Base-by-base conservation (phyloP, 2,797 vertebrate genomes). In the Leptatherina wallacei region DNA sequence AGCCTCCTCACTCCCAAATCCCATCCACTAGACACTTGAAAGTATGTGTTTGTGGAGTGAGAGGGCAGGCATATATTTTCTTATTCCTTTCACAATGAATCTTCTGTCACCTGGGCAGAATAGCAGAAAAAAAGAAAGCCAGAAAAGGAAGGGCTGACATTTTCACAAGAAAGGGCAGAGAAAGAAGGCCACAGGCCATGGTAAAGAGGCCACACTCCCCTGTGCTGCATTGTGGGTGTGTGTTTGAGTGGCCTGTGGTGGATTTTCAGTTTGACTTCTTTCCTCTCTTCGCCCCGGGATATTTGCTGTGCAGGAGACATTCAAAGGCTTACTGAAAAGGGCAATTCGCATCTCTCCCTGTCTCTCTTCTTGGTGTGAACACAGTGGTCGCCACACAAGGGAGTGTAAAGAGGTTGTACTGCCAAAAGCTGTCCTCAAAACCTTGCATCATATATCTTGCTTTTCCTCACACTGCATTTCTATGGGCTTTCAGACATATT, bases 91-190 rank as follows among this genome's bases (percentile, higher is more conserved):
- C 56, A 56, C 9, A 24, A 61, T 71, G 51, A 79, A 51, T 75
- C 73, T 72, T 87, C 51, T 83, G 64, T 82, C 69, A 81, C 78
- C 77, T 81, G 84, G 69, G 64, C 61, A 75, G 51, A 85, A 65
- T 73, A 51, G 71, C 30, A 71, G 57, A 82, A 78, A 61, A 64
- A n/a, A 47, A 36, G 11, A 71, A 69, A 72, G 32, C 73, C 42
- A 65, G 70, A 80, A 68, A 75, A 69, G 78, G 81, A 84, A 69
- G 65, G 71, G 72, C 73, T 90, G 91, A 90, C 91, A 91, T 94
- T 93, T 93, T 93, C 89, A 91, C 67, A 35, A 69, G 77, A 93
- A 93, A 93, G 88, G 91, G 86, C 92, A 93, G 77, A 51, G 20
- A 85, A 69, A 84, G 73, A 83, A 86, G 86, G 87, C 79, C 82